Evolutionary conservation across 1,140 invertebrate species (phyloP).

Genomic region (Drosophila nebulosa): DNA sequence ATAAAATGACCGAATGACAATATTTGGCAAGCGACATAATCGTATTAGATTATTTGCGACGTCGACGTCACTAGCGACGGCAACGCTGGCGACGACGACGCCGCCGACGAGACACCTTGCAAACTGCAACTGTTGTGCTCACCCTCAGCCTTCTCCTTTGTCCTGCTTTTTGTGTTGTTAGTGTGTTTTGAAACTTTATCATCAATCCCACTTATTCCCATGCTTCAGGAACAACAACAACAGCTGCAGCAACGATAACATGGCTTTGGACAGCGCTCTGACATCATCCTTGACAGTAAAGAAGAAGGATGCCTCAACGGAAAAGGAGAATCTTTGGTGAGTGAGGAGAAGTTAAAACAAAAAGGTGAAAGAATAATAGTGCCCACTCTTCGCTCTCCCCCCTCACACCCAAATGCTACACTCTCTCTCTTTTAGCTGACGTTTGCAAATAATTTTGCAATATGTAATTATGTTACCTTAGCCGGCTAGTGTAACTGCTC

Average conservation of each 20-base stretch:
- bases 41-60: conserved; percentile 26
- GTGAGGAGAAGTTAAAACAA: conserved; percentile 20
- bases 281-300: conserved; percentile 78
- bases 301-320: conserved; percentile 72
- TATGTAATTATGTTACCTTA: conserved; percentile 11
- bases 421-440: conserved; percentile 69
- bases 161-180: background rate
- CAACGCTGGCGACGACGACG: background rate
- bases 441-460: conserved; percentile 46
- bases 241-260: conserved; percentile 29
- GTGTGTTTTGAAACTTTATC: background rate
- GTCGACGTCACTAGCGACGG: conserved; percentile 5
- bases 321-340: conserved; percentile 79
- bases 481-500: conserved; percentile 12
- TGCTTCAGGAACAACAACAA: conserved; percentile 13
- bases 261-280: conserved; percentile 78
- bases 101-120: conserved; percentile 61
- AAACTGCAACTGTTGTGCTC: conserved; percentile 11
- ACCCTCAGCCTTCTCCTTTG: background rate
- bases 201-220: background rate
- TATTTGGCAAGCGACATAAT: conserved; percentile 52
- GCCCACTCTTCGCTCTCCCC: background rate
- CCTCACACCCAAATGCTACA: background rate
- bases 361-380: background rate
- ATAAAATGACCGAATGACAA: conserved; percentile 3